phyloP scores from a whole-genome alignment of 2,113 vertebrate genomes.

The Pluvialis apricaria region DNA sequence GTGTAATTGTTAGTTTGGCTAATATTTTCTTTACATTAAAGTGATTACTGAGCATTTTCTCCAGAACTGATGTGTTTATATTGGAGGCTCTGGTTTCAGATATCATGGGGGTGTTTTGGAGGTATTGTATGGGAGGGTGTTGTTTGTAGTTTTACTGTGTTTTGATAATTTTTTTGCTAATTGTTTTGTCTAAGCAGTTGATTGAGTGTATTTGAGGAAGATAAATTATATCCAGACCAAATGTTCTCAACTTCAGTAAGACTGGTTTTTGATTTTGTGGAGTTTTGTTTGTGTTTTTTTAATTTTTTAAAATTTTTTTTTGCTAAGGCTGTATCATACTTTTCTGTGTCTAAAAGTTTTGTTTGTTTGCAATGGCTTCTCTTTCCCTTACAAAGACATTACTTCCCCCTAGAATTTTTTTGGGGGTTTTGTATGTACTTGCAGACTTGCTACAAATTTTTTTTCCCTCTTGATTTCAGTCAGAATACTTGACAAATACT shows the following conservation, averaged over 20 bases:
- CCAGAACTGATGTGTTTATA: background rate
- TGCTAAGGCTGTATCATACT: background rate
- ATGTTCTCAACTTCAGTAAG: background rate
- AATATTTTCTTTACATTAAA: background rate
- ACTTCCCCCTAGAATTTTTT: background rate
- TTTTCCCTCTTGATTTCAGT: background rate
- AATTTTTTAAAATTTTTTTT: background rate
- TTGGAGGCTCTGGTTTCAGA: background rate
- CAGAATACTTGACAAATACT: background rate
- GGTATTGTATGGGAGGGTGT: background rate
- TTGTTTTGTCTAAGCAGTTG: background rate
- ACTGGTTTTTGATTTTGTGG: background rate
- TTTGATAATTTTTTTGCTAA: background rate
- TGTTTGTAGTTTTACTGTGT: background rate
- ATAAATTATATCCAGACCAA: background rate
- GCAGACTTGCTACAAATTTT: background rate
- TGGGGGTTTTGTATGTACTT: background rate
- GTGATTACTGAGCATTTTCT: background rate
- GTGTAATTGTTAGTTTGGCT: background rate
- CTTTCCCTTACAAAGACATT: background rate
- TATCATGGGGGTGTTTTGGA: background rate
- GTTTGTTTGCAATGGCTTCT: background rate
- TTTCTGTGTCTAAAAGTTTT: background rate
- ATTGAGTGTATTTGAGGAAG: background rate
- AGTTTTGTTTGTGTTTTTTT: background rate